Percentiles rank a stretch among this genome's conserved stretches.
These are phyloP conservation scores for Caprella mutica DNA, from an alignment of 2,888 invertebrate genomes.

Conservation along the genomic window DNA sequence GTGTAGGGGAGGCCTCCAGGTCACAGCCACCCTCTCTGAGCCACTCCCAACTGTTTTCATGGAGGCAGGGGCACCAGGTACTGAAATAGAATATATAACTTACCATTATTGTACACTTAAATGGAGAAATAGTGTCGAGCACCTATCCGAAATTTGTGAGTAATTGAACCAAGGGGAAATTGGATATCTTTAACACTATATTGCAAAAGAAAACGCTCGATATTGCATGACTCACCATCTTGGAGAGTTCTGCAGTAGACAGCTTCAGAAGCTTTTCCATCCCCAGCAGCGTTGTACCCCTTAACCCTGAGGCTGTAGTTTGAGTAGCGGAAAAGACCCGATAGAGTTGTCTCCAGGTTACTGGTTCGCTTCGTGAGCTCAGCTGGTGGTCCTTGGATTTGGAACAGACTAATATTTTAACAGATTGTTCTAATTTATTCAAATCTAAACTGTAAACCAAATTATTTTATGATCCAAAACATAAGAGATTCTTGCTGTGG, in stretches of 20 bases:
- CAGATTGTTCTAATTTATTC: too few relatives aligned
- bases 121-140: too few relatives aligned
- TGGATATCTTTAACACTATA: not conserved
- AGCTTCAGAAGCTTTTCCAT: conserved; percentile 73
- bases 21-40: conserved; percentile 74
- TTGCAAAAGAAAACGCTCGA: not conserved
- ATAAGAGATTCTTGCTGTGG: too few relatives aligned
- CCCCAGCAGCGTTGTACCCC: conserved; percentile 87
- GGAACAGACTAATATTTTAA: too few relatives aligned
- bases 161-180: not conserved
- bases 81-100: conserved; percentile 45
- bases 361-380: conserved; percentile 79
- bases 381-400: too few relatives aligned
- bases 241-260: conserved; percentile 90
- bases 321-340: conserved; percentile 83
- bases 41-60: conserved; percentile 88
- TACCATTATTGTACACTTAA: not conserved
- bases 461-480: too few relatives aligned
- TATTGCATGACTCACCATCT: conserved; percentile 56
- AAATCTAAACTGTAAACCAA: too few relatives aligned
- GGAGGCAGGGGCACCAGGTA: conserved; percentile 82
- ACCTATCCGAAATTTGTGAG: not conserved
- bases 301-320: conserved; percentile 95
- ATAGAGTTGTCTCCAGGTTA: conserved; percentile 78
- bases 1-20: conserved; percentile 83